Evolutionary conservation across 2,797 vertebrate species (phyloP).

Genomic region (Champsocephalus gunnari): DNA sequence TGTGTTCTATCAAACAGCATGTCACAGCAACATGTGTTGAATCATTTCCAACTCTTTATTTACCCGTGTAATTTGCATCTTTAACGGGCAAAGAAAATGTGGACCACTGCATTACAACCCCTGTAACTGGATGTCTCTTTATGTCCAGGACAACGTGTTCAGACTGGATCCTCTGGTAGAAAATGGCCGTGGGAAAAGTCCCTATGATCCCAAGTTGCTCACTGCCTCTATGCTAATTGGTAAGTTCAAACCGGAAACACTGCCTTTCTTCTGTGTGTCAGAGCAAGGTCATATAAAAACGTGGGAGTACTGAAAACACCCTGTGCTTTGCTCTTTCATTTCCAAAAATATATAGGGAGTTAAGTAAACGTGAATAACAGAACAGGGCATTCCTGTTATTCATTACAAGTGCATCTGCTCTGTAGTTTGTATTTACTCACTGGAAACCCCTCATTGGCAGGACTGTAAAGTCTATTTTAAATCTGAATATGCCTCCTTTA

Average conservation of each 20-base stretch:
- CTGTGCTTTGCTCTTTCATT: constrained; percentile 65
- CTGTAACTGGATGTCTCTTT: constrained; percentile 32
- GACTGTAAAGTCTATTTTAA: constrained; percentile 72
- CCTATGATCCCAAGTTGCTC: constrained; percentile 95
- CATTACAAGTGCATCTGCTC: constrained; percentile 61
- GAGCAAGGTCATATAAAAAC: constrained; percentile 51
- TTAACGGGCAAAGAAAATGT: background rate
- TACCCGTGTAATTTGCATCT: background rate
- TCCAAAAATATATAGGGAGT: constrained; percentile 35
- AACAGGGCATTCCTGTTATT: constrained; percentile 49
- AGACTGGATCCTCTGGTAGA: constrained; percentile 91
- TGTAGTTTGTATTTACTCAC: constrained; percentile 62
- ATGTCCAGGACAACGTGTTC: constrained; percentile 92
- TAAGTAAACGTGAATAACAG: constrained; percentile 62
- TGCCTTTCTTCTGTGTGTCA: constrained; percentile 4
- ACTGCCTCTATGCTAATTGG: constrained; percentile 96
- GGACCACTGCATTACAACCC: background rate
- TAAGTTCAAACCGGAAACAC: constrained; percentile 72
- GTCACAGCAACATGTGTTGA: background rate
- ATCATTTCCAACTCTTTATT: background rate
- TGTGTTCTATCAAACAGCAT: background rate
- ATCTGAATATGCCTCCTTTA: constrained; percentile 37
- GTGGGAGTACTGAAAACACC: constrained; percentile 49
- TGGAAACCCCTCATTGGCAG: constrained; percentile 68
- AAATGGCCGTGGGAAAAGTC: constrained; percentile 97